Evolutionary conservation across 2,888 invertebrate species (phyloP).

Genomic region (Stomorhina lunata): DNA sequence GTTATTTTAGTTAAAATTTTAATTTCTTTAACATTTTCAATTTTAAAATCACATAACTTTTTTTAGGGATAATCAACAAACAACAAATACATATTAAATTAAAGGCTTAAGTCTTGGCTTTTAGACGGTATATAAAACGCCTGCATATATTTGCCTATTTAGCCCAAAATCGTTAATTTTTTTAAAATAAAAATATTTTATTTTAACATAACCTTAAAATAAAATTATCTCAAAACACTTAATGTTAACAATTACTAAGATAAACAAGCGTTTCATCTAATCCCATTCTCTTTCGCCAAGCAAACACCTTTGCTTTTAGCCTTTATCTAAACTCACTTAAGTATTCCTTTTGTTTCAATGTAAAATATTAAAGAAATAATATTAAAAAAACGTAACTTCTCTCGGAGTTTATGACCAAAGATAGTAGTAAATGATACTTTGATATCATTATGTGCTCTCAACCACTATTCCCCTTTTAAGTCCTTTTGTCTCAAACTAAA

Average conservation of each 20-base stretch:
- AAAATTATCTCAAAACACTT: constrained; percentile 53
- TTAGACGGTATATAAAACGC: no score
- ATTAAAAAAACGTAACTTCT: not conserved
- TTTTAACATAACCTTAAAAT: constrained; percentile 28
- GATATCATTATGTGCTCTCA: constrained; percentile 64
- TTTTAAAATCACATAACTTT: no score
- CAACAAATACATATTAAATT: no score
- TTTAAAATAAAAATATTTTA: not conserved
- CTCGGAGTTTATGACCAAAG: constrained; percentile 1
- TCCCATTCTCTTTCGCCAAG: not conserved
- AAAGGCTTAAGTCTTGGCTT: no score
- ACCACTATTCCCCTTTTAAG: constrained; percentile 35
- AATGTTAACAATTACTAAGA: constrained; percentile 46
- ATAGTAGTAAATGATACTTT: constrained; percentile 57
- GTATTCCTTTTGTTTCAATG: not conserved
- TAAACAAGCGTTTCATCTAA: not conserved
- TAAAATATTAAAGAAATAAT: constrained; percentile 42
- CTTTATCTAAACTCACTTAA: not conserved
- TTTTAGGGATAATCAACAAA: no score
- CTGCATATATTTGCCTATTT: no score
- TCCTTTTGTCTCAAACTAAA: constrained; percentile 2
- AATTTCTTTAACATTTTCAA: no score
- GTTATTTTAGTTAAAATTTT: no score
- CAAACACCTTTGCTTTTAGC: not conserved
- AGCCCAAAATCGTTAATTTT: no score